A percentile compares a stretch with the other conserved stretches of the same genome.
Conservation (phyloP, 2,113 vertebrate genomes). For the Gymnorhina tibicen region DNA sequence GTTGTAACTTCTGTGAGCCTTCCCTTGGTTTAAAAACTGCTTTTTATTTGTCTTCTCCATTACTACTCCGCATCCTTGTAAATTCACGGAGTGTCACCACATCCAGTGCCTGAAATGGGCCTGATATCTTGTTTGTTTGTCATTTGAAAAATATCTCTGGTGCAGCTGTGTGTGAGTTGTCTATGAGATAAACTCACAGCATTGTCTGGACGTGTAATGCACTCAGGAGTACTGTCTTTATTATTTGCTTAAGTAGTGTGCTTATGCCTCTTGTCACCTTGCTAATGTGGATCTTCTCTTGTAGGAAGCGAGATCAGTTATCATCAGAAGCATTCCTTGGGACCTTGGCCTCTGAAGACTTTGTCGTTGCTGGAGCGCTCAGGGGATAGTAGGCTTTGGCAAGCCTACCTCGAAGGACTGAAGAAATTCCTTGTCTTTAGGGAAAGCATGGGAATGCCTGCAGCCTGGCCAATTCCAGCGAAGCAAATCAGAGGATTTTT, state of each 20-base stretch:
- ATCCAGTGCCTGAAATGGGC: neutral
- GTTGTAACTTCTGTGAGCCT: fast-evolving
- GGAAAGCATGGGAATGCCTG: neutral
- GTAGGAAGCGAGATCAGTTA: neutral
- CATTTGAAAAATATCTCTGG: neutral
- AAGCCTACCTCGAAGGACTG: neutral
- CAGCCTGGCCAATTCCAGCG: constrained; percentile 41
- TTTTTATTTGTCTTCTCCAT: neutral
- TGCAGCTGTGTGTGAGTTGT: neutral
- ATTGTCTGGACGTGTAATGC: neutral
- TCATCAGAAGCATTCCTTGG: neutral
- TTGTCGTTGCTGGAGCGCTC: neutral
- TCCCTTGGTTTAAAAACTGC: neutral
- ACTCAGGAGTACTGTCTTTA: neutral
- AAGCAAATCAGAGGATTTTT: constrained; percentile 47
- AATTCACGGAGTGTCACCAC: fast-evolving
- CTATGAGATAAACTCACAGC: neutral
- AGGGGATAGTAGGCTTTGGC: neutral
- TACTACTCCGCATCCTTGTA: fast-evolving
- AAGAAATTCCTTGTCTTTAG: constrained; percentile 18
- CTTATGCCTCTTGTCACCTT: neutral
- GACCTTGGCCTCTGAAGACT: neutral
- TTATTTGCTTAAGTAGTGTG: no score
- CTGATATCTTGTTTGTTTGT: neutral
- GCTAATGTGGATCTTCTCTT: neutral